These are phyloP conservation scores for Caenorhabditis elegans DNA, from an alignment of 1,140 invertebrate species.

Conservation along the genomic window WBcel235 BX284606.5:13863001-13863500, in stretches of 20 bases:
- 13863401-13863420: conserved; percentile 32
- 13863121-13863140: no score
- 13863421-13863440: conserved; percentile 27
- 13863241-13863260: conserved; percentile 14
- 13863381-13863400: conserved; percentile 35
- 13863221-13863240: background rate
- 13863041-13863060: no score
- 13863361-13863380: background rate
- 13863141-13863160: no score
- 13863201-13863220: background rate
- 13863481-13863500: background rate
- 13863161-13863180: no score
- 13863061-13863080: no score
- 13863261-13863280: conserved; percentile 14
- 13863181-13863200: no score
- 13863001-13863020: no score
- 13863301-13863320: conserved; percentile 1
- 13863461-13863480: conserved; percentile 2
- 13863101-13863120: no score
- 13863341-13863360: background rate
- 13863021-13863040: no score
- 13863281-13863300: conserved; percentile 26
- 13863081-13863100: no score
- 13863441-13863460: conserved; percentile 25
- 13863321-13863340: conserved; percentile 8